phyloP scores from a whole-genome alignment of 2,888 invertebrate species.

The Carterocephalus palaemon region DNA sequence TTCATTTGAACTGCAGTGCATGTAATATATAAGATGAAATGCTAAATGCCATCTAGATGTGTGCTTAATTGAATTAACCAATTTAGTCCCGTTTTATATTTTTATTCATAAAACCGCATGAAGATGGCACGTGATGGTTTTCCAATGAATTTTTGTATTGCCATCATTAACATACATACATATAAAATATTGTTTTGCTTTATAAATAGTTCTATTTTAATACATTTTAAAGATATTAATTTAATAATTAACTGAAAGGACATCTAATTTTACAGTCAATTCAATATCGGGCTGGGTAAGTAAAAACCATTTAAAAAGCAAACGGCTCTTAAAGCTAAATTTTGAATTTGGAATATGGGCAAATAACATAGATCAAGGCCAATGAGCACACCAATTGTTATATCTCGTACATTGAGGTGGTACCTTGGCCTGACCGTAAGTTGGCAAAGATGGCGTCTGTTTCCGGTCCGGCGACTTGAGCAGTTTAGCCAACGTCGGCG shows the following conservation, averaged over 20 bases:
- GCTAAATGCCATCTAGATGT: conserved; percentile 7
- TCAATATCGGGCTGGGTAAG: conserved; percentile 19
- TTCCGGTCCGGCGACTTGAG: conserved; percentile 83
- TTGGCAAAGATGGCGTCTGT: conserved; percentile 68
- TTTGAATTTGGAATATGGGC: conserved; percentile 63
- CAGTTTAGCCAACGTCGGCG: conserved; percentile 88
- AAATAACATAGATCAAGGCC: conserved; percentile 57
- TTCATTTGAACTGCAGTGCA: too few species aligned
- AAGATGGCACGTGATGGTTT: conserved; percentile 45
- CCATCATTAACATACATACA: conserved; percentile 44
- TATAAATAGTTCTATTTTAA: conserved; percentile 28
- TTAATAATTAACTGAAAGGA: too few species aligned
- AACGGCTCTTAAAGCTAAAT: conserved; percentile 52
- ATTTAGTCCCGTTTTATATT: not conserved
- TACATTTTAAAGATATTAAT: too few species aligned
- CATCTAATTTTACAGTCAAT: too few species aligned
- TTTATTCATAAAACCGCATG: conserved; percentile 36
- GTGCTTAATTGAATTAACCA: conserved; percentile 4
- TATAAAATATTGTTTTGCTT: conserved; percentile 23
- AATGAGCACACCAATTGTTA: conserved; percentile 72
- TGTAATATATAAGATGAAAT: too few species aligned
- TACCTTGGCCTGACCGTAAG: conserved; percentile 79
- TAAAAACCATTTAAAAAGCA: conserved; percentile 43
- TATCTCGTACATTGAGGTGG: conserved; percentile 55
- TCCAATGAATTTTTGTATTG: conserved; percentile 65